These are phyloP conservation scores for Xerus rutilus DNA, from an alignment of 2,797 vertebrate genomes.

Conservation along the genomic window DNA sequence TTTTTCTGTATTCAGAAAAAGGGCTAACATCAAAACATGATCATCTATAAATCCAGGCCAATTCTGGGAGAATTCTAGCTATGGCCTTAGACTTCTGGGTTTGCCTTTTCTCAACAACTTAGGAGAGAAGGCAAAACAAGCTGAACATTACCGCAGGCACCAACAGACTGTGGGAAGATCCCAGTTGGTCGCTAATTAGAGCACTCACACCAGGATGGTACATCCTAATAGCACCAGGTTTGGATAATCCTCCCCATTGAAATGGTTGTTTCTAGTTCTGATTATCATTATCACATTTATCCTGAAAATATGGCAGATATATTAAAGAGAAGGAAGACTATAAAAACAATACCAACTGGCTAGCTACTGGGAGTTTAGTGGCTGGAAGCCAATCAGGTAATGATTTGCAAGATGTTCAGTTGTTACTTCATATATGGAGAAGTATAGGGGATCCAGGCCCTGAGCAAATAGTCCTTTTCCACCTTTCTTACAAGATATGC, in stretches of 20 bases:
- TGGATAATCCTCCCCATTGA: constrained; percentile 40
- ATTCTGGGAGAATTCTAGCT: neutral
- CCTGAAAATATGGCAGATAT: constrained; percentile 67
- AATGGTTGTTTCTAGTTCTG: constrained; percentile 55
- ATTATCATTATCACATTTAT: constrained; percentile 73
- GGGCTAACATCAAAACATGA: neutral
- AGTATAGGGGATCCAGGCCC: constrained; percentile 52
- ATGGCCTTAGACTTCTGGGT: neutral
- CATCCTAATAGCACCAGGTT: constrained; percentile 56
- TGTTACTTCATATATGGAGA: constrained; percentile 67
- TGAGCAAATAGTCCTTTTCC: neutral
- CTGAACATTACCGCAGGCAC: neutral
- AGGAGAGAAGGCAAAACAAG: constrained; percentile 30
- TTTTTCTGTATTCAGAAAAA: constrained; percentile 19
- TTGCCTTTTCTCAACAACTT: neutral
- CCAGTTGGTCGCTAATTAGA: neutral
- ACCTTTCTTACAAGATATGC: neutral
- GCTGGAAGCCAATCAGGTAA: constrained; percentile 72
- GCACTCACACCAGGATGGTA: constrained; percentile 44
- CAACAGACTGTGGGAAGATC: neutral
- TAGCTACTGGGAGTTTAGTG: constrained; percentile 75
- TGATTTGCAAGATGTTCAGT: constrained; percentile 73
- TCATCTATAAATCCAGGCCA: neutral
- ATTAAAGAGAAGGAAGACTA: constrained; percentile 47
- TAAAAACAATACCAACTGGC: constrained; percentile 64